Base-by-base conservation (phyloP, 2,888 invertebrate genomes). In the Megalurothrips usitatus region DNA sequence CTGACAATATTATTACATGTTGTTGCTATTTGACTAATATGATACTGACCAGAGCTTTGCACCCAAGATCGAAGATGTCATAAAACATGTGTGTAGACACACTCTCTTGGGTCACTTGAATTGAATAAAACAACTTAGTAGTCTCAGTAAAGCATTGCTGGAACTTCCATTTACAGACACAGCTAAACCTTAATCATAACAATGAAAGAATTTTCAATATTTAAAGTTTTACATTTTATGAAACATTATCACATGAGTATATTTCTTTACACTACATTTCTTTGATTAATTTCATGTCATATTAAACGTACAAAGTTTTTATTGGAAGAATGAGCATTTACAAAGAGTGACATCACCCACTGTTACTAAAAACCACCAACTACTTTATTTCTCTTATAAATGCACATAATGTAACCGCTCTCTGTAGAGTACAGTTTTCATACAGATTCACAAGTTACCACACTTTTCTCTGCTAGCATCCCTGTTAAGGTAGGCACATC, bases 41-140 rank as follows among this genome's bases (percentile, higher is more conserved):
- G 68, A 75, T 75, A 75, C 68, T 75, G 68, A 75, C 68, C 68
- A 75, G 68, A 75, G 68, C 23, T 75, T 75, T 75, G 68, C 68
- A 75, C 68, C 68, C 68, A 75, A 75, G 26, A 58, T 19, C 14
- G 11, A 23, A 26, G 68, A 68, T 68, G n/a, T 23, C 68, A 75
- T 11, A 75, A 23, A 12, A 26, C 68, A 75, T 75, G 26, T 8
- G 17, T 19, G 19, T 1, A 58, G 58, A 75, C 68, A 75, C 10
- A 12, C 12, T 12, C 68, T 19, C 19, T 75, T 75, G 68, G 68
- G 26, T 26, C 12, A 26, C 68, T 26, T 75, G 11, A 26, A 75
- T 75, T 26, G 34, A 43, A 43, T 43, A 43, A 43, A 43, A 43
- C 34, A 75, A 26, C 68, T 75, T 75, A 75, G 68, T 11, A 75